Conservation (phyloP, 2,797 vertebrate genomes). For the Danio jaintianensis region DNA sequence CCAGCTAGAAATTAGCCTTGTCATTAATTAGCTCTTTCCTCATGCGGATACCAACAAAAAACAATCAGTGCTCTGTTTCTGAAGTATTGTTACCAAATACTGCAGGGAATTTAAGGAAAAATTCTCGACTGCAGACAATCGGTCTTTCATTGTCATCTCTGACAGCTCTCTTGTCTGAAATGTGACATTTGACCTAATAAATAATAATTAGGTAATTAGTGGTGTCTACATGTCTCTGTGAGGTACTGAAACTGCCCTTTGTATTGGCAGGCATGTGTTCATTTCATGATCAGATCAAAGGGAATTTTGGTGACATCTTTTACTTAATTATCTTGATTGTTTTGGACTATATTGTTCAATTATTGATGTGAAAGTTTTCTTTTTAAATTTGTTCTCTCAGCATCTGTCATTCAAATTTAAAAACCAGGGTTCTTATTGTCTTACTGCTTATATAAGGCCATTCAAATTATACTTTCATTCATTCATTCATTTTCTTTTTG, state of each 20-base stretch:
- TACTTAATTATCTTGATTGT: not conserved
- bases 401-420: no score
- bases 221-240: not conserved
- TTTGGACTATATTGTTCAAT: not conserved
- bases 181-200: constrained; percentile 25
- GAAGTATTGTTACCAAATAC: constrained; percentile 16
- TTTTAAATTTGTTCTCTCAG: no score
- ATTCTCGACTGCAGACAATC: not conserved
- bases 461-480: no score
- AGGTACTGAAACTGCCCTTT: not conserved
- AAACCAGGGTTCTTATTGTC: no score
- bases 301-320: not conserved
- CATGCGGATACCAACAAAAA: constrained; percentile 34
- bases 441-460: no score
- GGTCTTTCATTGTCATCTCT: constrained; percentile 57
- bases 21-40: constrained; percentile 46
- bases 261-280: not conserved
- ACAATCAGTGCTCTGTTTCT: constrained; percentile 40
- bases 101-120: not conserved
- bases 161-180: constrained; percentile 12
- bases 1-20: constrained; percentile 48
- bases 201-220: constrained; percentile 17
- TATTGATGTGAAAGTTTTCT: not conserved
- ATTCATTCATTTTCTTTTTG: no score
- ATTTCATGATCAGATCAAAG: constrained; percentile 9